Percentiles rank a stretch among this genome's conserved stretches.
phyloP scores from a whole-genome alignment of 2,113 vertebrate species.

The Pelecanoides urinatrix region DNA sequence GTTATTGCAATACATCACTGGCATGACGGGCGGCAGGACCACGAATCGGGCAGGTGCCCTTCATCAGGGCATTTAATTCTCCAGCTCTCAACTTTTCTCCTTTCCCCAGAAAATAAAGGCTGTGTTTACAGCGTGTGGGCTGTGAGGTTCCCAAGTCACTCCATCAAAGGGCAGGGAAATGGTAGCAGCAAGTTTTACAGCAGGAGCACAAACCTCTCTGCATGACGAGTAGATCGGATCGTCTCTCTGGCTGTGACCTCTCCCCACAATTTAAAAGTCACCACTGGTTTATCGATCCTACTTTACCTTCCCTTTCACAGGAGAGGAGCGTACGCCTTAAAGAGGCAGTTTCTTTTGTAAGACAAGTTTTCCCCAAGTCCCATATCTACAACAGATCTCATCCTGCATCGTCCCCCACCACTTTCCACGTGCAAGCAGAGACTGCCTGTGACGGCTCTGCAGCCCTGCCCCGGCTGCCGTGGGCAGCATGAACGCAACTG shows the following conservation, averaged over 20 bases:
- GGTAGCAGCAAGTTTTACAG: not conserved
- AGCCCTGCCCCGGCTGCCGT: no score
- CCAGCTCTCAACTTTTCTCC: conserved; percentile 30
- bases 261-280: not conserved
- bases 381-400: fast-evolving
- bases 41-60: conserved; percentile 38
- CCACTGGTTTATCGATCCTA: not conserved
- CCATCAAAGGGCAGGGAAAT: not conserved
- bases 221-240: not conserved
- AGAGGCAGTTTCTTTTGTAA: not conserved
- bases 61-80: conserved; percentile 37
- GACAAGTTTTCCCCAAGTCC: not conserved
- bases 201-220: not conserved
- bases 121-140: not conserved
- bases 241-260: not conserved
- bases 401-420: fast-evolving
- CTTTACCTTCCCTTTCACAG: not conserved
- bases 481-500: fast-evolving
- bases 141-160: not conserved
- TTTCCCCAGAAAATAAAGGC: not conserved
- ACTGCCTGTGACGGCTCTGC: fast-evolving
- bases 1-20: conserved; percentile 33
- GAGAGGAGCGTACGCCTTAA: not conserved
- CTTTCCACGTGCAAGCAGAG: not conserved
- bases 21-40: not conserved